phyloP scores from a whole-genome alignment of 2,797 vertebrate genomes.

The Pantherophis vulpinus region DNA sequence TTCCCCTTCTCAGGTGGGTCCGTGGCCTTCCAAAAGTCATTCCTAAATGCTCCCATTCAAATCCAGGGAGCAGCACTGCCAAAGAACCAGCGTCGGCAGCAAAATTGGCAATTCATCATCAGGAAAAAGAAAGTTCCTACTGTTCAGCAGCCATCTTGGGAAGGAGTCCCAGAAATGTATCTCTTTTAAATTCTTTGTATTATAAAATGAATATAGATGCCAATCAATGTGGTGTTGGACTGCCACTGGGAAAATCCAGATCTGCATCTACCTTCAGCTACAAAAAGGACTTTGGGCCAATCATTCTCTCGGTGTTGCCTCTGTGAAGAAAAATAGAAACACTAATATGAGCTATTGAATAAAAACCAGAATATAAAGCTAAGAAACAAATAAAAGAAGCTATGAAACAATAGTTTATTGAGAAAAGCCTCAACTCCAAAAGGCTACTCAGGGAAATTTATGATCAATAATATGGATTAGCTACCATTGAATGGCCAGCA shows the following conservation, averaged over 20 bases:
- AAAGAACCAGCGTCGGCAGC: neutral
- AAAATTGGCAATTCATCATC: neutral
- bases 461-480: neutral
- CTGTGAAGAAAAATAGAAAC: neutral
- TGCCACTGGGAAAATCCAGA: neutral
- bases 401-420: neutral
- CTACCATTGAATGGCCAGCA: neutral
- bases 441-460: neutral
- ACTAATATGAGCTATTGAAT: neutral
- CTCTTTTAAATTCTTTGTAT: neutral
- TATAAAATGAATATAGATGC: neutral
- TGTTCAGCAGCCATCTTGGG: neutral
- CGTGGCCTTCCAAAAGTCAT: neutral
- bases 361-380: neutral
- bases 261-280: neutral
- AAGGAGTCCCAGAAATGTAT: neutral
- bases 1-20: neutral
- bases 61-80: neutral
- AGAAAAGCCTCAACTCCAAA: neutral
- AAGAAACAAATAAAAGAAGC: neutral
- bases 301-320: neutral
- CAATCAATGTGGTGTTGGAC: neutral
- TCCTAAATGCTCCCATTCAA: neutral
- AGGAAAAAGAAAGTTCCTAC: neutral
- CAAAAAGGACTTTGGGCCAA: neutral